Evolutionary conservation across 2,888 invertebrate genomes (phyloP), one percentile per base, ranked within the genome.

Genomic region (Cremastinae sp.): DNA sequence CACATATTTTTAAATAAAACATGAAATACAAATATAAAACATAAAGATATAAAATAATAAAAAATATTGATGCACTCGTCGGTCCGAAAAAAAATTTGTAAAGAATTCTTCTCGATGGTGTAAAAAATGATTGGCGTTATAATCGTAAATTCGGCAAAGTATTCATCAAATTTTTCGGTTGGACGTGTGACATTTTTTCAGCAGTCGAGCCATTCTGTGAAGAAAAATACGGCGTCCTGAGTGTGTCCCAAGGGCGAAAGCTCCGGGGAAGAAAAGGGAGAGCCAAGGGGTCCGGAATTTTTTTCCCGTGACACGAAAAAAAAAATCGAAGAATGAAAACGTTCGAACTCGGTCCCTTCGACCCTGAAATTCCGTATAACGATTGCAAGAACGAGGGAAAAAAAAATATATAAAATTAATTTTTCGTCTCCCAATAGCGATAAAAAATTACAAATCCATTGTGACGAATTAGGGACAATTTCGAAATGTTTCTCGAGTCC

Each of bases 321-420:
- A 45, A 59, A 9, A 74, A 71, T 78, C 74, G 73, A 70, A 83
- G 83, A 85, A 87, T 87, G 84, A 86, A 87, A 87, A 86, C 84
- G 86, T 88, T 83, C 80, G 78, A 86, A 28, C 87, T 87, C 86
- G 86, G 84, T 79, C 72, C 54, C 58, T 49, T 36, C 20, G 71
- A 20, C 64, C 64, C 64, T 45, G 12, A 22, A 56, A 22, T 51
- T 28, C 38, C 34, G 56, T 34, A 47, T 28, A 59, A 7, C 20
- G n/a, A 16, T 3, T 14, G 49, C 2, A 47, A 34, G n/a, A n/a
- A n/a, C n/a, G n/a, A n/a, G n/a, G n/a, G n/a, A 5, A 36, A 62
- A 9, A 34, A 20, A 38, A 20, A 51, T 49, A 16, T 16, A 41
- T 12, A 14, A 1, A 28, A 28, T 28, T 28, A 28, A 28, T 28